Conservation (phyloP, 1,140 invertebrate genomes). For the Fopius arisanus region DNA sequence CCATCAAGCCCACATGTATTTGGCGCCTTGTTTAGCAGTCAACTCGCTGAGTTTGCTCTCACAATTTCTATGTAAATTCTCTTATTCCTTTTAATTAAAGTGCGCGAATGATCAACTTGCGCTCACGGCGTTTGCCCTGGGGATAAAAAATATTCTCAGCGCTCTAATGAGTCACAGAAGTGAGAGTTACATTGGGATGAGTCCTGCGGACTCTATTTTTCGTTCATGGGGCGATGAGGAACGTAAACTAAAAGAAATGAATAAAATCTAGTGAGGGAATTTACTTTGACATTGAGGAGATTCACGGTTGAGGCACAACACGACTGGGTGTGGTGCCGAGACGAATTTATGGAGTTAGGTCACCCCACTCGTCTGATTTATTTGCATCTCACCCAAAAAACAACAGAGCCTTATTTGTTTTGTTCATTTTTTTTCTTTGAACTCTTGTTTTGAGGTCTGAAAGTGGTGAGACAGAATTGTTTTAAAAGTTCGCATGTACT, state of each 20-base stretch:
- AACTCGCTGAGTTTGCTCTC: background rate
- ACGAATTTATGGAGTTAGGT: slow-evolving; percentile 53
- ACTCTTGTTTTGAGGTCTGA: slow-evolving; percentile 13
- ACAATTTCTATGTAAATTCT: slow-evolving; percentile 7
- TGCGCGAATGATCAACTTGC: background rate
- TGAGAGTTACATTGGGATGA: background rate
- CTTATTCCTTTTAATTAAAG: background rate
- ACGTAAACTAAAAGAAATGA: background rate
- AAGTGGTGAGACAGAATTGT: slow-evolving; percentile 1
- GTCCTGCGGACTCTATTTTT: slow-evolving; percentile 5
- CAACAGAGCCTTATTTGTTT: background rate
- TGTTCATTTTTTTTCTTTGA: background rate
- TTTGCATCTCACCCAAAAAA: slow-evolving; percentile 32
- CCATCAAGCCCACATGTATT: slow-evolving; percentile 23
- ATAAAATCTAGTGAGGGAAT: slow-evolving; percentile 33
- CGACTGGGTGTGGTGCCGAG: slow-evolving; percentile 48
- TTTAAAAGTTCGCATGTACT: slow-evolving; percentile 4
- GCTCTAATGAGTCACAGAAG: background rate
- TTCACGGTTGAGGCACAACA: slow-evolving; percentile 44
- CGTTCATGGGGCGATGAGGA: background rate
- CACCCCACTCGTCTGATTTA: slow-evolving; percentile 43
- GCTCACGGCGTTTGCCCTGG: background rate
- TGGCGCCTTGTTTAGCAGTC: background rate
- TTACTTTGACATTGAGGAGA: slow-evolving; percentile 48
- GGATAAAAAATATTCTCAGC: background rate